Conservation (phyloP, 2,113 vertebrate genomes). For the Strix uralensis region DNA sequence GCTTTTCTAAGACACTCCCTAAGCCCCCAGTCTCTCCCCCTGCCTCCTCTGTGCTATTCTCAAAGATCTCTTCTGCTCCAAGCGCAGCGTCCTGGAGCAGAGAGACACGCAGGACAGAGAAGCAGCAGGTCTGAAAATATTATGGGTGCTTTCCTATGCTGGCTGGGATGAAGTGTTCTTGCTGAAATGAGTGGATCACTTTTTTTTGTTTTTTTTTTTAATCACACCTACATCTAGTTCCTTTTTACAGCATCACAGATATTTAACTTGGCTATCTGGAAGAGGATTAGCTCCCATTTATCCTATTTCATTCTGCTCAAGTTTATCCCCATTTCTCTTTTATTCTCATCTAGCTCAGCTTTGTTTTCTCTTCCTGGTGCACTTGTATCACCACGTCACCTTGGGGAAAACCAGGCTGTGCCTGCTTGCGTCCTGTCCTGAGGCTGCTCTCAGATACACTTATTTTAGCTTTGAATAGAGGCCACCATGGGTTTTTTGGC, state of each 20-base stretch:
- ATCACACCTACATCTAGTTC: not conserved
- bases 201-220: not conserved
- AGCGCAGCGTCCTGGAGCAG: not conserved
- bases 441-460: not conserved
- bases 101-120: not conserved
- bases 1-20: not conserved
- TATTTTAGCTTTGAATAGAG: not conserved
- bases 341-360: not conserved
- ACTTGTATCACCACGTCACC: rapidly evolving
- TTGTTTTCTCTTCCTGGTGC: not conserved
- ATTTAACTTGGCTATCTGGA: not conserved
- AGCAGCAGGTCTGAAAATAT: not conserved
- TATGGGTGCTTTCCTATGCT: not conserved
- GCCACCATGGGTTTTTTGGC: not conserved
- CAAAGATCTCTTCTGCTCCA: not conserved
- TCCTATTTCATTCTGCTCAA: not conserved
- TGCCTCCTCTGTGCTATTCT: not conserved
- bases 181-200: not conserved
- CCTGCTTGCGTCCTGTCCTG: not conserved
- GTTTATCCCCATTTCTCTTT: not conserved
- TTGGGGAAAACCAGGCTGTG: not conserved
- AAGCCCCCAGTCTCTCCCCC: not conserved
- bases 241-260: not conserved
- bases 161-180: not conserved
- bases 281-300: not conserved